A percentile compares a stretch with the other conserved stretches of the same genome.
These are phyloP conservation scores for Triplophysa bombifrons DNA, from an alignment of 2,797 vertebrate species.

Conservation along the genomic window DNA sequence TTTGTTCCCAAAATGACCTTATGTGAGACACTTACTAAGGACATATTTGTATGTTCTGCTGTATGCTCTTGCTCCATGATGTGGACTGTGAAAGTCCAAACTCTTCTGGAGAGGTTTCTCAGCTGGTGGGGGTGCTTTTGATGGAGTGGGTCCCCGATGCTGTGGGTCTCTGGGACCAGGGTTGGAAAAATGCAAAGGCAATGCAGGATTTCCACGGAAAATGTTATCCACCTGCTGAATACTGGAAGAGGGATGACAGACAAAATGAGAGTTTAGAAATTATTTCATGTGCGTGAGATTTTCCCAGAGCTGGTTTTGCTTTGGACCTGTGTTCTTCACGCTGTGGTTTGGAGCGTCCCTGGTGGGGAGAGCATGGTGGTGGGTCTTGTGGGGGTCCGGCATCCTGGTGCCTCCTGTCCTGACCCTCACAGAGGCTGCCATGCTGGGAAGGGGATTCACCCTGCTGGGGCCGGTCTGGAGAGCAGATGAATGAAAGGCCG, in stretches of 20 bases:
- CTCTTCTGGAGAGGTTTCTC: slow-evolving; percentile 64
- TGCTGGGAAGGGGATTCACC: slow-evolving; percentile 69
- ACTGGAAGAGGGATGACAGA: slow-evolving; percentile 65
- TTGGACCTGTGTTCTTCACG: slow-evolving; percentile 72
- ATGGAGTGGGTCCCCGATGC: slow-evolving; percentile 67
- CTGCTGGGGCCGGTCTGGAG: slow-evolving; percentile 73
- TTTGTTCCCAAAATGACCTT: neutral
- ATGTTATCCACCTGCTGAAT: slow-evolving; percentile 79
- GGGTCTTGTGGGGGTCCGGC: slow-evolving; percentile 56
- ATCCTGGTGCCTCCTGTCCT: slow-evolving; percentile 53
- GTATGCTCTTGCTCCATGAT: slow-evolving; percentile 72
- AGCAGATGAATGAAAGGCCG: slow-evolving; percentile 61
- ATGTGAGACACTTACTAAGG: slow-evolving; percentile 67
- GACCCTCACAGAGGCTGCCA: slow-evolving; percentile 58
- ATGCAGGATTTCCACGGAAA: slow-evolving; percentile 74
- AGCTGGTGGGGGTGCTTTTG: slow-evolving; percentile 62
- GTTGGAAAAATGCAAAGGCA: slow-evolving; percentile 56
- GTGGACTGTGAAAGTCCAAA: slow-evolving; percentile 50
- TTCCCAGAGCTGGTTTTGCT: neutral
- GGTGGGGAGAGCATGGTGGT: slow-evolving; percentile 61
- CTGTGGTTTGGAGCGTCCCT: slow-evolving; percentile 73
- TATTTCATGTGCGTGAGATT: no score
- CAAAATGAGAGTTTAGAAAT: neutral
- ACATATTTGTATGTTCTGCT: slow-evolving; percentile 76
- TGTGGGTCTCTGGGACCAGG: slow-evolving; percentile 55